These are phyloP conservation scores for Tenthredo amoena DNA, from an alignment of 2,888 invertebrate genomes.

Conservation along the genomic window DNA sequence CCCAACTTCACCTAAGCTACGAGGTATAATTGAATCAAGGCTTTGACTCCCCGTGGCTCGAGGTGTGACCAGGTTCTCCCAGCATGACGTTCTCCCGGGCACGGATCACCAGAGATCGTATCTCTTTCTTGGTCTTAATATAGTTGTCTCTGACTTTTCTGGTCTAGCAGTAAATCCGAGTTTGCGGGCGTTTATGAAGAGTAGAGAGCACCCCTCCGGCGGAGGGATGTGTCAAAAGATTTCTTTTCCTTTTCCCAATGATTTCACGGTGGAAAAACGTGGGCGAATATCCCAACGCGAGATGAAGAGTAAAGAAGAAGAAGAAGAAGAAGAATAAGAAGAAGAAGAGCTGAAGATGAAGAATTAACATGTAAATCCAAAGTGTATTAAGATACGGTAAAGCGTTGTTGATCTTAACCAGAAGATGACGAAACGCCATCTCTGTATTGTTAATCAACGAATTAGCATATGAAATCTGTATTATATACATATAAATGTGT, in stretches of 20 bases:
- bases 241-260: not conserved
- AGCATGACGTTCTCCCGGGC: slow-evolving; percentile 67
- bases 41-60: slow-evolving; percentile 70
- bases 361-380: slow-evolving; percentile 70
- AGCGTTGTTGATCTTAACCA: slow-evolving; percentile 20
- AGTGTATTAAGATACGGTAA: slow-evolving; percentile 64
- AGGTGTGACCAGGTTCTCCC: slow-evolving; percentile 73
- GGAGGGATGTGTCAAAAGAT: not conserved
- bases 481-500: slow-evolving; percentile 59
- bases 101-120: slow-evolving; percentile 64
- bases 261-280: too few relatives aligned
- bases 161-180: not conserved
- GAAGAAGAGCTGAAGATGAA: not conserved
- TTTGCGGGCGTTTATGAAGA: not conserved
- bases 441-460: slow-evolving; percentile 73
- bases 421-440: slow-evolving; percentile 68
- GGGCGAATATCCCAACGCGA: too few relatives aligned
- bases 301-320: not conserved
- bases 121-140: slow-evolving; percentile 61
- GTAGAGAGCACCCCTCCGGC: not conserved
- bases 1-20: slow-evolving; percentile 53
- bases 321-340: not conserved
- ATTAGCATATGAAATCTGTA: slow-evolving; percentile 74
- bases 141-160: slow-evolving; percentile 62
- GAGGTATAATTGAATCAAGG: slow-evolving; percentile 71